Evolutionary conservation across 2,888 invertebrate species (phyloP), one percentile per base, ranked within the genome.

Genomic region (Thysanoteuthis rhombus): DNA sequence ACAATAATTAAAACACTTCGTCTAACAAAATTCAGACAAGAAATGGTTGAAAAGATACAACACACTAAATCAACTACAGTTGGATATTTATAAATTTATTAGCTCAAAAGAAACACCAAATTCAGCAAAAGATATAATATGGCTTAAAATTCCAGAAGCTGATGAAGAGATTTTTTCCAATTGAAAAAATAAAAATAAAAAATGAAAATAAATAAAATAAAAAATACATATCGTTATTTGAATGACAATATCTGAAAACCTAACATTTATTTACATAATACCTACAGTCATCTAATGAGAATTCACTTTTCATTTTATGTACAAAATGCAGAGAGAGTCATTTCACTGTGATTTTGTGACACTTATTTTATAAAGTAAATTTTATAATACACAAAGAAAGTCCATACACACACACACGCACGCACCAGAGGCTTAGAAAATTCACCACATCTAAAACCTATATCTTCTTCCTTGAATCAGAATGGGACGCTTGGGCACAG

Each of bases 61-160:
- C 10, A 75, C 75, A 75, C 32, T n/a, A 75, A n/a, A n/a, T 75
- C n/a, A 75, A 75, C 75, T 75, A 32, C 75, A 32, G n/a, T 75
- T 75, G 19, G 75, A n/a, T 75, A 75, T 75, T 75, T 75, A 75
- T 75, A 75, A 75, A 75, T 75, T 75, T 75, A 75, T 75, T 75
- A 75, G 75, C 75, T 75, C 75, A 75, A 75, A 75, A n/a, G 75
- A 75, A 75, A 75, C 75, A 75, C 75, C 75, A 75, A 75, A 75
- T 75, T 75, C 75, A 75, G 75, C 75, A 75, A 75, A 75, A 75
- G 75, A 75, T 75, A 75, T 32, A 58, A 58, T 75, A 75, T 75
- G 75, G 75, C 75, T 75, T 75, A 75, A 75, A 75, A 75, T 58
- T 75, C 75, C 75, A 75, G n/a, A 75, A 75, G 75, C 32, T 75